Evolutionary conservation across 2,888 invertebrate genomes (phyloP).

Genomic region (Catocala fraxini): DNA sequence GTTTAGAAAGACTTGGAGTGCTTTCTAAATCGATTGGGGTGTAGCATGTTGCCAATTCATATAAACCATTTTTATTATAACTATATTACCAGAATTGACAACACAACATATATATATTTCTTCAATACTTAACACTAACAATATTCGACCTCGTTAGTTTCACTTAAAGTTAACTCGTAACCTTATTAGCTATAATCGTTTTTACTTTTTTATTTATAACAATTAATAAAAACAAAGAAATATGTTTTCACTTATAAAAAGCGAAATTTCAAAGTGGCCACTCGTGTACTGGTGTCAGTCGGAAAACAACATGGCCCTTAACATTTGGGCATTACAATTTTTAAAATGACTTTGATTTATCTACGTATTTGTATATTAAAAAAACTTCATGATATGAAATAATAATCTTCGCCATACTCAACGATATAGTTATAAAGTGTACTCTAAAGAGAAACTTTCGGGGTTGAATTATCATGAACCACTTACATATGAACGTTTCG

Average conservation of each 20-base stretch:
- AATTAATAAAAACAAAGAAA: too few species aligned
- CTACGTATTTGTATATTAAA: conserved; percentile 42
- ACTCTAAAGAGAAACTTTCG: conserved; percentile 65
- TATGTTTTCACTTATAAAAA: too few species aligned
- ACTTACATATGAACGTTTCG: conserved; percentile 51
- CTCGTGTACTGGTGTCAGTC: not conserved
- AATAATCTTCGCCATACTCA: conserved; percentile 31
- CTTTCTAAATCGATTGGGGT: too few species aligned
- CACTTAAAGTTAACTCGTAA: not conserved
- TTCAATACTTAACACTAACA: too few species aligned
- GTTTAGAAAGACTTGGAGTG: too few species aligned
- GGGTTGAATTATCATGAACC: conserved; percentile 58
- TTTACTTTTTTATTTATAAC: too few species aligned
- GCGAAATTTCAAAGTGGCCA: not conserved
- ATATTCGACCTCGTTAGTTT: conserved; percentile 3
- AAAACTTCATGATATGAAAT: conserved; percentile 27
- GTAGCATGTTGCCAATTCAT: too few species aligned
- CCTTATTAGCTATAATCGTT: too few species aligned
- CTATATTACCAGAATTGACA: not conserved
- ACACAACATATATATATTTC: not conserved
- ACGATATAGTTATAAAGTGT: conserved; percentile 32
- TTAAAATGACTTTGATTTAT: conserved; percentile 44
- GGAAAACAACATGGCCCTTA: not conserved
- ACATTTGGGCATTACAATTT: not conserved
- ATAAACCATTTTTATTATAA: not conserved